A percentile compares a stretch with the other conserved stretches of the same genome.
Evolutionary conservation across 92 coral and sea anemone genomes (phyloP).

Genomic region (Phymanthus crucifer): DNA sequence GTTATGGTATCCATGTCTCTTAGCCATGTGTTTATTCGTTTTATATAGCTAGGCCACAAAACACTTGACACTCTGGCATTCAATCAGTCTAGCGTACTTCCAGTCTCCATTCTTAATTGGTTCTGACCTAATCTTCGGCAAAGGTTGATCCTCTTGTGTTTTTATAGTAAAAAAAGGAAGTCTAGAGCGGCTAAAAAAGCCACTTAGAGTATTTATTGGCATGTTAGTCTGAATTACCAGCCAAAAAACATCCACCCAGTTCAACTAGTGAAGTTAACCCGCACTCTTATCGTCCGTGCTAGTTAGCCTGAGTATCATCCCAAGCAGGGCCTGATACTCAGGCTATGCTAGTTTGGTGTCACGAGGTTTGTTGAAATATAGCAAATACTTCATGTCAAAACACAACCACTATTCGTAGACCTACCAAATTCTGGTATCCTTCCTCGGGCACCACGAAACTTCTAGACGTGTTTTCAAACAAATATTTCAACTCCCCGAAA

Average conservation of each 20-base stretch:
- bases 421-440: not conserved
- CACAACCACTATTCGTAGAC: not conserved
- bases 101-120: not conserved
- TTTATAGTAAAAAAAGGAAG: not conserved
- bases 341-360: too few species aligned
- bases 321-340: too few species aligned
- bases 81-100: not conserved
- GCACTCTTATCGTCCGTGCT: too few species aligned
- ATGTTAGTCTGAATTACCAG: too few species aligned
- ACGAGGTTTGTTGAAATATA: too few species aligned
- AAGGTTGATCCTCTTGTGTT: not conserved
- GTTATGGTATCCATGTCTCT: not conserved
- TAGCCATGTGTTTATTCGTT: not conserved
- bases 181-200: not conserved
- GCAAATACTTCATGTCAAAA: too few species aligned
- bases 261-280: too few species aligned
- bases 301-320: too few species aligned
- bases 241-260: too few species aligned
- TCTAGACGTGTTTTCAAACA: not conserved
- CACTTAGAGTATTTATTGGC: too few species aligned
- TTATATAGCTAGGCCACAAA: not conserved
- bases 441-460: not conserved
- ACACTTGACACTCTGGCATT: not conserved
- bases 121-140: not conserved
- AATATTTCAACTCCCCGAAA: not conserved